Percentiles rank a stretch among this genome's conserved stretches.
Conservation (phyloP, 2,888 invertebrate species). For the Xanthorhoe designata region DNA sequence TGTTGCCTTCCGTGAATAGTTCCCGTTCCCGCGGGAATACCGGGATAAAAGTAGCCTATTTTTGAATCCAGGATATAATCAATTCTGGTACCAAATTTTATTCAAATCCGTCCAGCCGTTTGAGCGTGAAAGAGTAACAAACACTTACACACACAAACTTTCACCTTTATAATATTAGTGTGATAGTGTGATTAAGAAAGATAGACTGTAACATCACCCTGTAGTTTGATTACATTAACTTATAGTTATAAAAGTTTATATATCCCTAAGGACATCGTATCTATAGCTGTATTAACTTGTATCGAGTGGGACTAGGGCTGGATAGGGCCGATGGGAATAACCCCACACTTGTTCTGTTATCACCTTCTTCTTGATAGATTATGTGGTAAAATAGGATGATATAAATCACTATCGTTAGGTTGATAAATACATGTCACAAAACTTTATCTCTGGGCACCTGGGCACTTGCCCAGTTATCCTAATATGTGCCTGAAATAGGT, state of each 20-base stretch:
- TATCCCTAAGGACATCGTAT: constrained; percentile 30
- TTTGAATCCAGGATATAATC: neutral
- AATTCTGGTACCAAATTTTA: neutral
- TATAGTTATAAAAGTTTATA: constrained; percentile 33
- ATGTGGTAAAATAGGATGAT: no score
- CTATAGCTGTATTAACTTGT: constrained; percentile 28
- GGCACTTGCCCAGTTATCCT: no score
- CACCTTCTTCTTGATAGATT: no score
- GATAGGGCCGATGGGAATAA: neutral
- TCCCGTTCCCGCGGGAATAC: no score
- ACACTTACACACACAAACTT: neutral
- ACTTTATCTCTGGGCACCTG: no score
- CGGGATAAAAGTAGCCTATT: neutral
- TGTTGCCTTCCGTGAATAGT: no score
- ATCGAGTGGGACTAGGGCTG: neutral
- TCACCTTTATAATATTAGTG: neutral
- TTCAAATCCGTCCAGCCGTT: neutral
- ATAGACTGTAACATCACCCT: constrained; percentile 20
- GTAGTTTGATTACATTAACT: constrained; percentile 25
- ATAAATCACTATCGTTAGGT: no score
- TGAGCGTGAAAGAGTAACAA: neutral
- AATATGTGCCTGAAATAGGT: no score
- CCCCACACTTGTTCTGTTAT: neutral
- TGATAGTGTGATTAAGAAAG: no score
- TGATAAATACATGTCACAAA: no score